These are phyloP conservation scores for Peribatodes rhomboidaria DNA, from an alignment of 2,888 invertebrate genomes.

Conservation along the genomic window DNA sequence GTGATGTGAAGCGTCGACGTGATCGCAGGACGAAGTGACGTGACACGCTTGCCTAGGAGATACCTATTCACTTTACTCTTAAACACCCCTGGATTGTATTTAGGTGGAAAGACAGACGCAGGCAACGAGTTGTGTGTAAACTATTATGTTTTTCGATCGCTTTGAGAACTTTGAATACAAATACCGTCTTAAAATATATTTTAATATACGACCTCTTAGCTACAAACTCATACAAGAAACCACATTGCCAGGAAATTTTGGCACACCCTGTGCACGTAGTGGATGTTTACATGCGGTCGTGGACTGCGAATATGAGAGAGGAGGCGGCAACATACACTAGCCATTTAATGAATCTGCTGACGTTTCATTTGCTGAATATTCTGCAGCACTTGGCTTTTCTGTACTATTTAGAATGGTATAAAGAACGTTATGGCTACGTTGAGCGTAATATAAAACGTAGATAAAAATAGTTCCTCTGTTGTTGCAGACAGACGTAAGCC, in stretches of 20 bases:
- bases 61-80: too few relatives aligned
- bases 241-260: conserved; percentile 5
- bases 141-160: too few relatives aligned
- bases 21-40: too few relatives aligned
- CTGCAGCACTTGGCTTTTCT: conserved; percentile 3
- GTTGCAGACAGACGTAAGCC: too few relatives aligned
- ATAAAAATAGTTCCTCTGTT: too few relatives aligned
- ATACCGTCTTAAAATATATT: too few relatives aligned
- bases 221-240: background rate
- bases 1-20: too few relatives aligned
- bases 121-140: too few relatives aligned
- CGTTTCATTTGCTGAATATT: conserved; percentile 28
- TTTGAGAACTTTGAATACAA: too few relatives aligned
- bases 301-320: conserved; percentile 26
- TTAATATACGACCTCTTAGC: background rate
- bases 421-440: background rate
- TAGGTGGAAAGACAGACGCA: too few relatives aligned
- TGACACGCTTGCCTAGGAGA: too few relatives aligned
- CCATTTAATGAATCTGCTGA: conserved; percentile 32
- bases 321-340: conserved; percentile 20
- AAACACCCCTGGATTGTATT: too few relatives aligned
- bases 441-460: background rate
- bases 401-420: conserved; percentile 2
- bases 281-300: conserved; percentile 31
- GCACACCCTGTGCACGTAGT: conserved; percentile 21